A percentile compares a stretch with the other conserved stretches of the same genome.
Conservation (phyloP, 2,888 invertebrate species). For the Epinotia demarniana region DNA sequence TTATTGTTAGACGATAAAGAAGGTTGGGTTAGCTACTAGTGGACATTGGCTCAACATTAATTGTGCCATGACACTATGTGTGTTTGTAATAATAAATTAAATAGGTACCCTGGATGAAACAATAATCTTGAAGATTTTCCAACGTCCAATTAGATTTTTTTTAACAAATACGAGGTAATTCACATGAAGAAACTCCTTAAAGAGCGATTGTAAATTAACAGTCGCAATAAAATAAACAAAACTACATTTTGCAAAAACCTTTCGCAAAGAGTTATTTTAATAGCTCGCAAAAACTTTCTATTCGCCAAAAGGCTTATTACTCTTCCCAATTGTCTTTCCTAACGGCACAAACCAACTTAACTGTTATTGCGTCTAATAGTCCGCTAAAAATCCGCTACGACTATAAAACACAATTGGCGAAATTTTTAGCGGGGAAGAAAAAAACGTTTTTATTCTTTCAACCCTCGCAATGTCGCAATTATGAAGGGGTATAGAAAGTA, state of each 20-base stretch:
- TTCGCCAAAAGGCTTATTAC: constrained; percentile 41
- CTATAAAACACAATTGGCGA: constrained; percentile 49
- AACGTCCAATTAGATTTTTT: no score
- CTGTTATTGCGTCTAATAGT: constrained; percentile 45
- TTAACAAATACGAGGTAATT: neutral
- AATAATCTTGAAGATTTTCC: no score
- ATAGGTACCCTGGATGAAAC: no score
- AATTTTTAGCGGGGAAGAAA: constrained; percentile 60
- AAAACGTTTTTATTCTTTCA: constrained; percentile 65
- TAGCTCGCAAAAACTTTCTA: constrained; percentile 39
- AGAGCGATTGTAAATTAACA: constrained; percentile 4
- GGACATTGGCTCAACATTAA: neutral
- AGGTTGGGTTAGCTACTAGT: constrained; percentile 12
- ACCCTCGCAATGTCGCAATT: constrained; percentile 77
- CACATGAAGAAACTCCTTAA: neutral
- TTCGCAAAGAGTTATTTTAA: constrained; percentile 39
- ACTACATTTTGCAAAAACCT: constrained; percentile 18
- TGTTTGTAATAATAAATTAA: no score
- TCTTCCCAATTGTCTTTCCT: constrained; percentile 51
- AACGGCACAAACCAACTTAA: constrained; percentile 51
- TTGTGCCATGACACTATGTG: neutral
- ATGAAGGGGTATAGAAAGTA: constrained; percentile 81
- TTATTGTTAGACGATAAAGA: constrained; percentile 9
- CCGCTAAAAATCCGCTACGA: constrained; percentile 44
- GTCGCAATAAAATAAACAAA: constrained; percentile 11